Evolutionary conservation across 2,888 invertebrate species (phyloP).

Genomic region (Ectobius pallidus): DNA sequence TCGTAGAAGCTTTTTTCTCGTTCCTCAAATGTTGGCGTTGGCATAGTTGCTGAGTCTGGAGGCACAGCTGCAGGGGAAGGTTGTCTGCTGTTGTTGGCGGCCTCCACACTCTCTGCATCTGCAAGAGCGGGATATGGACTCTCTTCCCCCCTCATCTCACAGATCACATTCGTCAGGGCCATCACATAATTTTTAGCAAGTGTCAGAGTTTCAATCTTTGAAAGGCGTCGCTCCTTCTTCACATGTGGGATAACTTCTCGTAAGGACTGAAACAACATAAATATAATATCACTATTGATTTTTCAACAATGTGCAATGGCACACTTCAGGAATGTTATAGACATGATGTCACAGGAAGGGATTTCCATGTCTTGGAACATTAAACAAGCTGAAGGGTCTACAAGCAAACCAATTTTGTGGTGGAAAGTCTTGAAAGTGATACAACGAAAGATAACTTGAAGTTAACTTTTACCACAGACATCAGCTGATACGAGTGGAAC

Average conservation of each 20-base stretch:
- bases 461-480: too few relatives aligned
- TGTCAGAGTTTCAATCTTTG: slow-evolving; percentile 80
- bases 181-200: slow-evolving; percentile 84
- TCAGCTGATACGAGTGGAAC: too few relatives aligned
- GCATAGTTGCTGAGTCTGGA: slow-evolving; percentile 24
- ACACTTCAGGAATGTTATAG: too few relatives aligned
- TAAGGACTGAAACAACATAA: slow-evolving; percentile 63
- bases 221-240: slow-evolving; percentile 75
- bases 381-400: too few relatives aligned
- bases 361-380: too few relatives aligned
- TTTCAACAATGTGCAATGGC: too few relatives aligned
- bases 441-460: too few relatives aligned
- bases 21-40: slow-evolving; percentile 27
- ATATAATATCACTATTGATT: too few relatives aligned
- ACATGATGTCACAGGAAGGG: too few relatives aligned
- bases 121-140: slow-evolving; percentile 59
- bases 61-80: slow-evolving; percentile 25
- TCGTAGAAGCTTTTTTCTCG: slow-evolving; percentile 38
- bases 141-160: slow-evolving; percentile 75
- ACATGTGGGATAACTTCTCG: slow-evolving; percentile 81
- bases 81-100: slow-evolving; percentile 10
- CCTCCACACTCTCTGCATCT: not conserved
- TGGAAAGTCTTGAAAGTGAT: too few relatives aligned
- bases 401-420: too few relatives aligned
- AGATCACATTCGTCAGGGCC: slow-evolving; percentile 80